Evolutionary conservation across 2,888 invertebrate genomes (phyloP).

Genomic region (Caenorhabditis drosophilae): DNA sequence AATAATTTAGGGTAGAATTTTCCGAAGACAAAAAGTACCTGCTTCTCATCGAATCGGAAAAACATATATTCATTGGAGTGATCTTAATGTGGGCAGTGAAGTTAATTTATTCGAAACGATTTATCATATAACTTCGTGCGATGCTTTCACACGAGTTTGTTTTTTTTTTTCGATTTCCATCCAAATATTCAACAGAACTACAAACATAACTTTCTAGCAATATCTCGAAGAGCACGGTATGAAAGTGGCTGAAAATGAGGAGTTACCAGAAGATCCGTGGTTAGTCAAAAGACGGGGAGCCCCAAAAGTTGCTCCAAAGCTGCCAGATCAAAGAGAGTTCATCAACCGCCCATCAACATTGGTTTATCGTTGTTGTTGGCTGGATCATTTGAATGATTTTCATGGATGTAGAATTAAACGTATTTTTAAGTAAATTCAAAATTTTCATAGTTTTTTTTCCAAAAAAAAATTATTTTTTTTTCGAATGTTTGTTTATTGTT

Average conservation of each 20-base stretch:
- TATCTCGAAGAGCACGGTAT: conserved; percentile 47
- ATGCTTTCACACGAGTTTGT: conserved; percentile 35
- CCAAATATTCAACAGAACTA: background rate
- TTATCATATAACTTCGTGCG: conserved; percentile 43
- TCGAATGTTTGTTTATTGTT: conserved; percentile 43
- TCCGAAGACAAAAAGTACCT: conserved; percentile 45
- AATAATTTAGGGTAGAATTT: conserved; percentile 24
- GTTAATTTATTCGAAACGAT: conserved; percentile 46
- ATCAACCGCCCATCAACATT: conserved; percentile 40
- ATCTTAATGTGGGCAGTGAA: conserved; percentile 46
- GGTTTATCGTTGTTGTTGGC: conserved; percentile 46
- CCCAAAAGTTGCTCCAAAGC: conserved; percentile 28
- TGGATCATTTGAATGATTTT: conserved; percentile 45
- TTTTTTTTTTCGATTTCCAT: background rate
- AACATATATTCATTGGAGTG: conserved; percentile 48
- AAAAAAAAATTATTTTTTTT: conserved; percentile 4
- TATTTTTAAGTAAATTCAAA: conserved; percentile 23
- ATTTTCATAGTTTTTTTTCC: background rate
- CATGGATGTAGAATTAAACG: conserved; percentile 42
- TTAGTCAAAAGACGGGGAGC: conserved; percentile 26
- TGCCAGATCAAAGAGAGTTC: conserved; percentile 38
- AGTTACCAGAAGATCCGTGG: conserved; percentile 49
- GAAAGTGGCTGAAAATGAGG: conserved; percentile 42
- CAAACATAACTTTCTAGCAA: conserved; percentile 21
- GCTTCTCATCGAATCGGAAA: conserved; percentile 30